Evolutionary conservation across 2,797 vertebrate species (phyloP).

Genomic region (Poeciliopsis turneri): DNA sequence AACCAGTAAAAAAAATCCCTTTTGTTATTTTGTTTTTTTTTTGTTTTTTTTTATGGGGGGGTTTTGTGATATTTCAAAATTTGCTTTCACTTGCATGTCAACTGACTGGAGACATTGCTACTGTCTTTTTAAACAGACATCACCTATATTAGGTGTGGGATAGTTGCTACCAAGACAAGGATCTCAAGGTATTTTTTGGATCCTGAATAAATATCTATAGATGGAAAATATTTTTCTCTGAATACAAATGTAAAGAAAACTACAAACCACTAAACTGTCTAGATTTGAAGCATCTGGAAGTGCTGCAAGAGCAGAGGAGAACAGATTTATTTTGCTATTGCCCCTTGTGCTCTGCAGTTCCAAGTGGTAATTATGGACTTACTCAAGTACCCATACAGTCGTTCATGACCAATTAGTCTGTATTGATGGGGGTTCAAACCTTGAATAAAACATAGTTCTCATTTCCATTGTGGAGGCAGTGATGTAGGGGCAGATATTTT

Average conservation of each 20-base stretch:
- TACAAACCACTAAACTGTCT: background rate
- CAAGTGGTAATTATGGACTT: background rate
- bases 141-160: background rate
- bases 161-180: background rate
- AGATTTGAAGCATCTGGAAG: slow-evolving; percentile 5
- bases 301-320: background rate
- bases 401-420: background rate
- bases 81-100: too few species aligned
- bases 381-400: background rate
- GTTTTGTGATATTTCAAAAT: too few species aligned
- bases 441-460: background rate
- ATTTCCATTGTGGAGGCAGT: background rate
- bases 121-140: background rate
- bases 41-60: too few species aligned
- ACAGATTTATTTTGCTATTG: background rate
- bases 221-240: background rate
- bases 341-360: background rate
- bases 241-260: slow-evolving; percentile 1
- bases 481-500: background rate
- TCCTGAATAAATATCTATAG: background rate
- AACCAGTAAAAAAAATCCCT: too few species aligned
- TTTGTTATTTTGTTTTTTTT: too few species aligned
- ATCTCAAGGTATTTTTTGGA: background rate
- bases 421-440: background rate
- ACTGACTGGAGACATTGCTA: too few species aligned